Percentiles rank a stretch among this genome's conserved stretches.
These are phyloP conservation scores for Arctia plantaginis DNA, from an alignment of 2,888 invertebrate genomes.

Conservation along the genomic window DNA sequence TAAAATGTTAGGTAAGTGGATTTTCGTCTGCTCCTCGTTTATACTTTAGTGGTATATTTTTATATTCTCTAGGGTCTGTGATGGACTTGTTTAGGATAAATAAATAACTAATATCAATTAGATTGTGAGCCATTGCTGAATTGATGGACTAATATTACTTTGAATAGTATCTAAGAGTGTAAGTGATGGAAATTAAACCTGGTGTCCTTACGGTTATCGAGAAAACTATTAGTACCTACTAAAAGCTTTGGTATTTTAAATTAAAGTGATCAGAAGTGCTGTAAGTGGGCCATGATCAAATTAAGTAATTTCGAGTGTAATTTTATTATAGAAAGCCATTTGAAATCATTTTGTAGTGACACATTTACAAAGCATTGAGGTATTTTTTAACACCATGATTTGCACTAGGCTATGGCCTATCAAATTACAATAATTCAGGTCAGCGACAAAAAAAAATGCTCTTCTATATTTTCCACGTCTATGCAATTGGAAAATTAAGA, in stretches of 20 bases:
- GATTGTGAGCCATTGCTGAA: too few relatives aligned
- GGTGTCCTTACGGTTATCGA: not conserved
- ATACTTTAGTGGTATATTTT: conserved; percentile 20
- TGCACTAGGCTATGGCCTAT: not conserved
- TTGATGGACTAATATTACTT: too few relatives aligned
- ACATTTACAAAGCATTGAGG: not conserved
- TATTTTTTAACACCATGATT: not conserved
- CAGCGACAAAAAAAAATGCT: not conserved
- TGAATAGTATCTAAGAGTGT: too few relatives aligned
- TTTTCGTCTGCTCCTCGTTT: conserved; percentile 28
- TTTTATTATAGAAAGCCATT: too few relatives aligned
- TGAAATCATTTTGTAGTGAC: not conserved
- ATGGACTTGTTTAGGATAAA: not conserved
- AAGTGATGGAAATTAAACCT: not conserved
- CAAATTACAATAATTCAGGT: not conserved
- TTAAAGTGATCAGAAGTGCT: too few relatives aligned
- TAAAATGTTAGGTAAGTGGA: conserved; percentile 40
- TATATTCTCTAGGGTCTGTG: not conserved
- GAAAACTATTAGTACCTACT: not conserved
- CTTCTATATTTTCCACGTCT: not conserved
- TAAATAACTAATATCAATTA: not conserved
- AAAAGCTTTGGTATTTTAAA: not conserved
- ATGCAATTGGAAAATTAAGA: not conserved
- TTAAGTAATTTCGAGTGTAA: not conserved
- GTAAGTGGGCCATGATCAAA: not conserved